Base-by-base conservation (phyloP, 2,113 vertebrate species). In the Clarias batrachus region DNA sequence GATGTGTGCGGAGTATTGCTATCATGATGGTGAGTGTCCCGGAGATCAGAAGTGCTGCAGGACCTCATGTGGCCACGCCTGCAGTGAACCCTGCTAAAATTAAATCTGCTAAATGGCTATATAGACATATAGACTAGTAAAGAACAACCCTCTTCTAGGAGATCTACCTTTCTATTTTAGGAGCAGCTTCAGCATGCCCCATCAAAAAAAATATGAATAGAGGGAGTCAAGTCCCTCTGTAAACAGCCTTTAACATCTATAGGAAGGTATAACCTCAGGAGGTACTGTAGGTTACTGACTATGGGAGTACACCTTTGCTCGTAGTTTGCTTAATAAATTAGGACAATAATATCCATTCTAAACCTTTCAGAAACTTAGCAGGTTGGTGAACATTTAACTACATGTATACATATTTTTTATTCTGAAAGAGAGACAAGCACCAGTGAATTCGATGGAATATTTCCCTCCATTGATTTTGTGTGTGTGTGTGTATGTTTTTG, bases 31-130 rank as follows among this genome's bases (percentile, higher is more conserved):
- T 25, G 88, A 95, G 83, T 95, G 93, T 87, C 91, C 94, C 4
- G 93, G 81, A 21, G 88, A 92, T 76, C 91, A 94, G 90, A 95
- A 94, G 90, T 96, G 94, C 89, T 96, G 94, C 90, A 90, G 60
- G 79, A 95, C 92, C 3, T 92, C 91, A 41, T 94, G 94, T 14
- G 92, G 94, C n/a, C 93, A 93, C 14, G 89, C 88, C 82, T 95
- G 95, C 89, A 93, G 85, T 9, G 90, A 94, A 71, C 94, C 93
- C 4, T 93, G 93, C 87, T 94, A 48, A 91, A 33, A 94, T 82
- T 48, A 27, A 25, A 78, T 37, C n/a, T 62, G n/a, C 63, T 14
- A 62, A 2, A 62, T 41, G 11, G 21, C 59, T 30, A 33, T 33
- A 33, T 33, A 62, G 56, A 80, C 54, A 33, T 80, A 37, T 7